Percentiles rank a stretch among this genome's conserved stretches.
phyloP scores from a whole-genome alignment of 2,113 vertebrate species.

The Kryptolebias marmoratus region DNA sequence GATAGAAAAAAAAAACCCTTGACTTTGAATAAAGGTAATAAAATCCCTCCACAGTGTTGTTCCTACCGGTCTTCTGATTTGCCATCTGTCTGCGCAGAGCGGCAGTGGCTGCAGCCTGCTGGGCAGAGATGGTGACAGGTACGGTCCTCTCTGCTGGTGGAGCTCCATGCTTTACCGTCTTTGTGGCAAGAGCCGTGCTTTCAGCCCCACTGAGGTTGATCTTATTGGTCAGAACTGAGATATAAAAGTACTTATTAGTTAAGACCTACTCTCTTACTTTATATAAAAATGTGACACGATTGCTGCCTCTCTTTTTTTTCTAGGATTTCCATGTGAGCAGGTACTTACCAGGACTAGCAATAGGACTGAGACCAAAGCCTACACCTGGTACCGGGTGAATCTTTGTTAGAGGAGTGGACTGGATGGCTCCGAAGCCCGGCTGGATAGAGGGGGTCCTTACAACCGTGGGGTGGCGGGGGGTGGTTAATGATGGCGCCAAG shows the following conservation, averaged over 20 bases:
- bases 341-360: slow-evolving; percentile 71
- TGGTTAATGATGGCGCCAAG: slow-evolving; percentile 24
- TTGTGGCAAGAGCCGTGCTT: slow-evolving; percentile 92
- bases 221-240: slow-evolving; percentile 72
- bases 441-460: slow-evolving; percentile 90
- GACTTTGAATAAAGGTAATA: neutral
- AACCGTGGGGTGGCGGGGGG: slow-evolving; percentile 85
- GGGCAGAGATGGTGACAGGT: slow-evolving; percentile 84
- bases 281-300: neutral
- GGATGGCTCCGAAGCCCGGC: slow-evolving; percentile 82
- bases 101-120: slow-evolving; percentile 90
- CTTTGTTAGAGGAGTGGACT: slow-evolving; percentile 82
- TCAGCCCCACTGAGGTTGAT: slow-evolving; percentile 88
- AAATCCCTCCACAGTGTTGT: neutral
- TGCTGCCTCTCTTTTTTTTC: too few relatives aligned
- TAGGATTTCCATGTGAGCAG: neutral
- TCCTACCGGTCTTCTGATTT: slow-evolving; percentile 87
- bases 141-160: slow-evolving; percentile 78
- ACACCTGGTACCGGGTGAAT: slow-evolving; percentile 59
- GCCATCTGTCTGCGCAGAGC: slow-evolving; percentile 91
- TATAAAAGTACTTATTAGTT: neutral
- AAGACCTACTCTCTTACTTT: too few relatives aligned
- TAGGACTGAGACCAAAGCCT: slow-evolving; percentile 68
- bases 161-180: slow-evolving; percentile 93
- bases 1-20: too few relatives aligned